Base-by-base conservation (phyloP, 2,888 invertebrate species). In the Molorchus minor region DNA sequence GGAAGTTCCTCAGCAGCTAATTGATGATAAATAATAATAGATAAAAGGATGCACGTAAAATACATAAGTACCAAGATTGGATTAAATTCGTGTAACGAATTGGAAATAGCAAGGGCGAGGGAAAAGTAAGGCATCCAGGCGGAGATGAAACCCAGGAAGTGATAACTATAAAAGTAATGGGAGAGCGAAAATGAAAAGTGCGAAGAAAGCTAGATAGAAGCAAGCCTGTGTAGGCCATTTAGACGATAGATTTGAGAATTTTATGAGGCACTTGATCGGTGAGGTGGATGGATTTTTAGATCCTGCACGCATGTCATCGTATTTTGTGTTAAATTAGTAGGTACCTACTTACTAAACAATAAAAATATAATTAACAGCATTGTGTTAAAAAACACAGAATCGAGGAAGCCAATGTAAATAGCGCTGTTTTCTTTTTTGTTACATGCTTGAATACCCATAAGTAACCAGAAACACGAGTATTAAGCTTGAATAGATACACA, bases 141-240 rank as follows among this genome's bases (percentile, higher is more conserved):
- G 40, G 62, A 53, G 52, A 64, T 61, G 66, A 74, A 67, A 67
- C 68, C 72, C 71, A 76, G 76, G 76, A 77, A 77, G 77, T 75
- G 77, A 78, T 78, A 78, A 78, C 77, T 75, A 77, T 78, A 79
- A 79, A 77, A 77, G 77, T 75, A 77, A 77, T 75, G 76, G 74
- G 70, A 71, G 75, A 69, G 73, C 71, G 77, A 78, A 79, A 78
- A 78, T 78, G 77, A 78, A 77, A 77, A 77, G 76, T 76, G 77
- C 74, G 75, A 76, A 77, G 76, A 76, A 76, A 77, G 79, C n/a
- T n/a, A n/a, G n/a, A 74, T 73, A 74, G 61, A 61, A 74, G 75
- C 76, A 76, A 77, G 78, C 76, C 76, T 76, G 76, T 69, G 74
- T 70, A 70, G 74, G 77, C 75, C 77, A 78, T 78, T 77, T 72